phyloP scores from a whole-genome alignment of 2,113 vertebrate genomes.

The Phrynocephalus versicolor region DNA sequence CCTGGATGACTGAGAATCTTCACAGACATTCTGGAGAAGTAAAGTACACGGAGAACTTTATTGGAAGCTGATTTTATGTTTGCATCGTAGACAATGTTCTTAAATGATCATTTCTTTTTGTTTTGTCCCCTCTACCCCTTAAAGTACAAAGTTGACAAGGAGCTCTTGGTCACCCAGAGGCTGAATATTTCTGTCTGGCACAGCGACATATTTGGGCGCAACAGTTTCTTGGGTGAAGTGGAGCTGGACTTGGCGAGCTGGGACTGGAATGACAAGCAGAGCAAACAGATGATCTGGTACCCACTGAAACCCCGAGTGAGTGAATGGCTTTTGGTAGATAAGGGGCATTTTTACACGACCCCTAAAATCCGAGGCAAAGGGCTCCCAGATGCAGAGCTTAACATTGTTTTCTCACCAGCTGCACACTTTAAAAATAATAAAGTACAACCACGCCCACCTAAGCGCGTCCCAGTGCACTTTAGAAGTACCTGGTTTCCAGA shows the following conservation, averaged over 20 bases:
- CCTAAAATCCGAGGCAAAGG: too few species aligned
- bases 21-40: too few species aligned
- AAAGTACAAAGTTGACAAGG: constrained; percentile 86
- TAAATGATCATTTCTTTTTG: constrained; percentile 14
- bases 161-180: constrained; percentile 78
- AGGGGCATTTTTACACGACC: too few species aligned
- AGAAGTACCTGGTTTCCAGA: too few species aligned
- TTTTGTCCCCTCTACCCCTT: background rate
- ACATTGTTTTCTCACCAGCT: too few species aligned
- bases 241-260: constrained; percentile 86
- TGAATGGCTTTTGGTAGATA: background rate
- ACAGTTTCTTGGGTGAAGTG: constrained; percentile 92
- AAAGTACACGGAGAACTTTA: background rate
- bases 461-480: too few species aligned
- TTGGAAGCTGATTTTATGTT: background rate
- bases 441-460: too few species aligned
- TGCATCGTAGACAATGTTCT: background rate
- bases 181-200: constrained; percentile 94
- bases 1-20: too few species aligned
- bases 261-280: constrained; percentile 86
- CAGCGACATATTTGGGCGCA: constrained; percentile 88
- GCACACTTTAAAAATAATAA: too few species aligned
- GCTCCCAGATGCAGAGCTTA: too few species aligned
- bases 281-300: constrained; percentile 85
- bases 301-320: constrained; percentile 85